Base-by-base conservation (phyloP, 2,797 vertebrate species). In the Phalanger gymnotis region DNA sequence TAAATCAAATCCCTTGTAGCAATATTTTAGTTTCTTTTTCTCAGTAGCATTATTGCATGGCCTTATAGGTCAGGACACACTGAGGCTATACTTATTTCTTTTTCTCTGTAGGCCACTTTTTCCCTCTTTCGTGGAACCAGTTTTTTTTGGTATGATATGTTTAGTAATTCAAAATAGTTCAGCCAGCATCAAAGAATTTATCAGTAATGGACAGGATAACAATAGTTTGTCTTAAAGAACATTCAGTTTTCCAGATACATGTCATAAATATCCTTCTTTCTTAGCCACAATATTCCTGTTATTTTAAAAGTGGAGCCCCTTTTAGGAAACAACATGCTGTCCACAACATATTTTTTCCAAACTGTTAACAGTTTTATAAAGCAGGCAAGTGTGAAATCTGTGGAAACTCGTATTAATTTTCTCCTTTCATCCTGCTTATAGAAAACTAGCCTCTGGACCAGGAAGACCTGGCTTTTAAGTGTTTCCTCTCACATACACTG, bases 21-120 rank as follows among this genome's bases (percentile, higher is more conserved):
- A 2, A 16, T 47, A 81, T 81, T 47, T 81, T 40, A 81, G 66
- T 94, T 96, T 81, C 14, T 52, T 93, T 91, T 96, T 25, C 54
- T 95, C 14, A 51, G 31, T 81, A 91, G 55, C 2, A 47, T 66
- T 90, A 61, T 90, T 95, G n/a, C 6, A 40, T 40, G 66, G 3
- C 66, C n/a, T 81, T 81, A 81, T 94, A 92, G 34, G 0, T 92
- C 57, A 91, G 47, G n/a, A 73, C n/a, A 73, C 19, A 9, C 25
- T 25, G 16, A 81, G 19, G n/a, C n/a, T 81, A 40, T 81, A 40
- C n/a, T 25, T 40, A 81, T 25, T 73, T 81, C 19, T 81, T 81
- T 81, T 10, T 81, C n/a, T 40, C n/a, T 73, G 6, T 73, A 25
- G 66, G 66, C 0, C 14, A 22, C n/a, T 73, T 40, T 73, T 16